Percentiles rank a stretch among this genome's conserved stretches.
These are phyloP conservation scores for Idaea straminata DNA, from an alignment of 2,888 invertebrate species.

Conservation along the genomic window DNA sequence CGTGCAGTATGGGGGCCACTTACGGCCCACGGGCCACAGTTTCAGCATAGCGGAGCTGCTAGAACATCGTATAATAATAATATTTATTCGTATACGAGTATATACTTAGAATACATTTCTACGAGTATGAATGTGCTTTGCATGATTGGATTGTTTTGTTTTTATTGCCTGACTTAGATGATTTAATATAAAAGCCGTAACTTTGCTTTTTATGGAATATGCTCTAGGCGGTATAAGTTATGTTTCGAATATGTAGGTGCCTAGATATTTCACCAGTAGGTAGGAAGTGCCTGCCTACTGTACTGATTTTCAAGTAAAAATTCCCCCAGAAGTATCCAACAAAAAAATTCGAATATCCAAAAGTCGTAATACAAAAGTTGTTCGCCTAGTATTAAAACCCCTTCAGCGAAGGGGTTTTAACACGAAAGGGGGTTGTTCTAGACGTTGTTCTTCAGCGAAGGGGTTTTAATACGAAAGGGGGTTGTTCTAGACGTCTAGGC, in stretches of 20 bases:
- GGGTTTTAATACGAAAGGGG: no score
- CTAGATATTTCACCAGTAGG: background rate
- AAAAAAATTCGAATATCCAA: no score
- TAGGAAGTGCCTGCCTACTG: no score
- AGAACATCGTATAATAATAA: background rate
- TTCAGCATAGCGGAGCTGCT: background rate
- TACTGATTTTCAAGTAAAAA: no score
- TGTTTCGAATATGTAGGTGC: background rate
- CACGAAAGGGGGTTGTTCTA: no score
- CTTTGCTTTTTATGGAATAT: background rate
- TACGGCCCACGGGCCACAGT: background rate
- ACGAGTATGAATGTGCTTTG: conserved; percentile 15
- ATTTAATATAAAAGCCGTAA: conserved; percentile 1
- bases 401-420: no score
- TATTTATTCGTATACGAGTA: conserved; percentile 10
- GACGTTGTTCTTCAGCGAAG: no score
- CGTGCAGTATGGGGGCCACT: no score
- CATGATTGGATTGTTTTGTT: conserved; percentile 19
- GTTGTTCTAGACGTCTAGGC: no score
- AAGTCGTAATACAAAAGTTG: no score
- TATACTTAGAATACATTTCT: conserved; percentile 18
- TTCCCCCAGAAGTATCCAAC: no score
- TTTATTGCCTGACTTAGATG: conserved; percentile 10
- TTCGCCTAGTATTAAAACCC: no score
- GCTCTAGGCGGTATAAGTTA: conserved; percentile 3